Evolutionary conservation across 2,113 vertebrate genomes (phyloP).

Genomic region (Bufo bufo): DNA sequence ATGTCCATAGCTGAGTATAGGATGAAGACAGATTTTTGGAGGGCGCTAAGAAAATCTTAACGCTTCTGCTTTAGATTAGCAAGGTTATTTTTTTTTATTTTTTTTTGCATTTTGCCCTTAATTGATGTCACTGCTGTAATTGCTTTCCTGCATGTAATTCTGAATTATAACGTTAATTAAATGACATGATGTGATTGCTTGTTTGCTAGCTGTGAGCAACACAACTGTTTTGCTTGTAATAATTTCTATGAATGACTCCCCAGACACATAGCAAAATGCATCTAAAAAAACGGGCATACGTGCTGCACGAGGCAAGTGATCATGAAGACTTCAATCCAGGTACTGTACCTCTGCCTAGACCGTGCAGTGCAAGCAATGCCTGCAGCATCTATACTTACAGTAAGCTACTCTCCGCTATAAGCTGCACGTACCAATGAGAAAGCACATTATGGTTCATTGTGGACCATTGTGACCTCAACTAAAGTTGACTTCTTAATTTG

Average conservation of each 20-base stretch:
- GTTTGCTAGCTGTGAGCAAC: neutral
- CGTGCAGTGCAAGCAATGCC: neutral
- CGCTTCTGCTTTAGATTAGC: neutral
- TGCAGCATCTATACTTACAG: neutral
- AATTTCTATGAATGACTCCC: constrained; percentile 13
- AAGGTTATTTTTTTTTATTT: neutral
- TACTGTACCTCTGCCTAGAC: neutral
- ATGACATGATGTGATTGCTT: constrained; percentile 9
- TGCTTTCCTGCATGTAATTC: neutral
- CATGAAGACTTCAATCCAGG: neutral
- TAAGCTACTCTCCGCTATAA: neutral
- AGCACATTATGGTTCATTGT: too few relatives aligned
- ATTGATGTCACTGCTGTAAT: neutral
- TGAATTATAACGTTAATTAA: neutral
- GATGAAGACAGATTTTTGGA: neutral
- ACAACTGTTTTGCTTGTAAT: neutral
- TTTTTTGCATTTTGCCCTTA: neutral
- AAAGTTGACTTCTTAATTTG: neutral
- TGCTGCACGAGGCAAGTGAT: neutral
- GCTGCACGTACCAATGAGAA: neutral
- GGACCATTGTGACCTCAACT: neutral
- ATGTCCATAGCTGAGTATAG: neutral
- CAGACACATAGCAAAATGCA: constrained; percentile 8
- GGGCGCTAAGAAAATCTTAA: neutral
- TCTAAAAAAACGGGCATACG: neutral